phyloP scores from a whole-genome alignment of 2,888 invertebrate species.

The Boloria selene region DNA sequence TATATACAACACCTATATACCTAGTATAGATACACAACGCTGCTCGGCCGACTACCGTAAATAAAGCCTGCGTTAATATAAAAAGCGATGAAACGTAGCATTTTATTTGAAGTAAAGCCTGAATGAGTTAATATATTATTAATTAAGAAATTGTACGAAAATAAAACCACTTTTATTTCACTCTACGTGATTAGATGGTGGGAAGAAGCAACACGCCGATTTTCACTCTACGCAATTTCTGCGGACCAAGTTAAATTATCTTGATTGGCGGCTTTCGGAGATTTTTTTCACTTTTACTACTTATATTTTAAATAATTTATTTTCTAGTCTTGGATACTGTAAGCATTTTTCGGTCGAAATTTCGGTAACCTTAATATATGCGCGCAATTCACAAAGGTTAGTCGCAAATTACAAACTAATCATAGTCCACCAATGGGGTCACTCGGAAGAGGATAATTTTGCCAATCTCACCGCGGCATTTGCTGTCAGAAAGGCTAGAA shows the following conservation, averaged over 20 bases:
- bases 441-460: conserved; percentile 76
- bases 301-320: background rate
- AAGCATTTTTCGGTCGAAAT: background rate
- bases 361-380: conserved; percentile 10
- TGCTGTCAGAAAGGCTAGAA: conserved; percentile 14
- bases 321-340: conserved; percentile 2
- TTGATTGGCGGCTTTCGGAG: too few species aligned
- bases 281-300: background rate
- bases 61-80: conserved; percentile 8
- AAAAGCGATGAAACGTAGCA: background rate
- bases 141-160: background rate
- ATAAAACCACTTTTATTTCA: background rate
- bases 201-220: too few species aligned
- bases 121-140: conserved; percentile 6
- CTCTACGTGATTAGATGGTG: too few species aligned
- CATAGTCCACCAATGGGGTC: conserved; percentile 70
- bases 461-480: conserved; percentile 62
- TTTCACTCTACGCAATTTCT: too few species aligned
- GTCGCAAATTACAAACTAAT: conserved; percentile 75
- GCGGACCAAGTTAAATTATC: too few species aligned
- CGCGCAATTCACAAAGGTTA: conserved; percentile 36
- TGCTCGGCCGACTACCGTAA: background rate
- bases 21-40: background rate
- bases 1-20: background rate
- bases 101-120: conserved; percentile 6